These are phyloP conservation scores for Notarius lentiginosus DNA, from an alignment of 2,113 vertebrate genomes.

Conservation along the genomic window DNA sequence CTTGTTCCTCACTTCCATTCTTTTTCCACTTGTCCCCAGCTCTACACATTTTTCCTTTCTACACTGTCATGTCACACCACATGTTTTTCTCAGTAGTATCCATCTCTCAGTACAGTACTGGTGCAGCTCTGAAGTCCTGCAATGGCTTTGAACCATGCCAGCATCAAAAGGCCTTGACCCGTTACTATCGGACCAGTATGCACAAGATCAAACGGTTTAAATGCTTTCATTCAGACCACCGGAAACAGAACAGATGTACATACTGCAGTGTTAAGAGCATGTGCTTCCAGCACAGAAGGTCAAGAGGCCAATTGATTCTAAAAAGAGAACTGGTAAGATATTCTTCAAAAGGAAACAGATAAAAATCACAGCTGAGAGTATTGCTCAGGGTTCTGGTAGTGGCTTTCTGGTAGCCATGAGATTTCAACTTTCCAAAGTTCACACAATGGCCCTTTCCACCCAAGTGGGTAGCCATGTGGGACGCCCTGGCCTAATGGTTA, in stretches of 20 bases:
- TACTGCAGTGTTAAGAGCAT: not conserved
- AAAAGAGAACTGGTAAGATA: too few relatives aligned
- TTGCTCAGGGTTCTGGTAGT: not conserved
- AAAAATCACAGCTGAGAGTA: not conserved
- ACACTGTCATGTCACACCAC: not conserved
- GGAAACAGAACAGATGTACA: not conserved
- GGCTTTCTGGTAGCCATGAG: not conserved
- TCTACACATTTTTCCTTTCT: not conserved
- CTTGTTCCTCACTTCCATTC: not conserved
- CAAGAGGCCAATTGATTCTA: not conserved
- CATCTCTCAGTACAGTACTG: not conserved
- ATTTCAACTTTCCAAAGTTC: too few relatives aligned
- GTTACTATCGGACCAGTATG: not conserved
- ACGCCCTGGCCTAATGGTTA: too few relatives aligned
- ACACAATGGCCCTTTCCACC: too few relatives aligned
- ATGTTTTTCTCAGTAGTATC: not conserved
- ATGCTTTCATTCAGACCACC: not conserved
- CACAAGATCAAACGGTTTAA: not conserved
- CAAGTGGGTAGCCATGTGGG: too few relatives aligned
- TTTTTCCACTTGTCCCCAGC: not conserved
- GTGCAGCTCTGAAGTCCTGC: not conserved
- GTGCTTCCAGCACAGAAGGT: not conserved
- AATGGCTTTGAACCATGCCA: not conserved
- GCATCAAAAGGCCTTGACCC: slow-evolving; percentile 11
- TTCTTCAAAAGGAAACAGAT: not conserved